Evolutionary conservation across 2,797 vertebrate genomes (phyloP).

Genomic region (Clarias laeviceps): DNA sequence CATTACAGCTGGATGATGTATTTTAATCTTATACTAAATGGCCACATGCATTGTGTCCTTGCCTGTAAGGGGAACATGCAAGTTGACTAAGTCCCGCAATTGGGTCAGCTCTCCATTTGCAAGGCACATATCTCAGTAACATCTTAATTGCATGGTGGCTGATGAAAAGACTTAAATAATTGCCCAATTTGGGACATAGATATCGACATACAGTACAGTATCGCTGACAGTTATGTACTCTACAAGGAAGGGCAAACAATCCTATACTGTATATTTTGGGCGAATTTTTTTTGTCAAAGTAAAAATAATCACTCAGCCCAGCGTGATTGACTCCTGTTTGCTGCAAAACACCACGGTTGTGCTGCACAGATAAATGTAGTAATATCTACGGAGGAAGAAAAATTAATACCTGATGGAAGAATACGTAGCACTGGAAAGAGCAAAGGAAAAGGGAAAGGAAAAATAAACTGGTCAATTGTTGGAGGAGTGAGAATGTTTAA

Average conservation of each 20-base stretch:
- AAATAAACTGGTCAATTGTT: slow-evolving; percentile 10
- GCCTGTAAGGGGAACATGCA: neutral
- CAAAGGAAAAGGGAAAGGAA: slow-evolving; percentile 24
- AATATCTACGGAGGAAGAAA: neutral
- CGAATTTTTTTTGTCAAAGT: neutral
- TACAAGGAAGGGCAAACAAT: too few relatives aligned
- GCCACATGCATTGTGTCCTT: neutral
- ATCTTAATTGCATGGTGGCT: neutral
- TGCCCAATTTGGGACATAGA: neutral
- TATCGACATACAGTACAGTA: neutral
- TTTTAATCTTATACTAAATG: neutral
- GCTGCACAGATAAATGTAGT: slow-evolving; percentile 30
- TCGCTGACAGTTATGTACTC: too few relatives aligned
- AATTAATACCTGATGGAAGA: neutral
- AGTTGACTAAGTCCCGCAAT: neutral
- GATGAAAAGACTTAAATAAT: neutral
- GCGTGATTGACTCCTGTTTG: neutral
- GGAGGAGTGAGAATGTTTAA: slow-evolving; percentile 29
- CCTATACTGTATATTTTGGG: too few relatives aligned
- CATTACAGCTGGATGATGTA: neutral
- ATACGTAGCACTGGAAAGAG: slow-evolving; percentile 34
- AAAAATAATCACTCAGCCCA: neutral
- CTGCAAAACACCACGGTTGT: neutral
- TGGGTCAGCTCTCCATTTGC: neutral
- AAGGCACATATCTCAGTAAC: neutral